Evolutionary conservation across 2,888 invertebrate genomes (phyloP), one percentile per base, ranked within the genome.

Genomic region (Idaea dimidiata): DNA sequence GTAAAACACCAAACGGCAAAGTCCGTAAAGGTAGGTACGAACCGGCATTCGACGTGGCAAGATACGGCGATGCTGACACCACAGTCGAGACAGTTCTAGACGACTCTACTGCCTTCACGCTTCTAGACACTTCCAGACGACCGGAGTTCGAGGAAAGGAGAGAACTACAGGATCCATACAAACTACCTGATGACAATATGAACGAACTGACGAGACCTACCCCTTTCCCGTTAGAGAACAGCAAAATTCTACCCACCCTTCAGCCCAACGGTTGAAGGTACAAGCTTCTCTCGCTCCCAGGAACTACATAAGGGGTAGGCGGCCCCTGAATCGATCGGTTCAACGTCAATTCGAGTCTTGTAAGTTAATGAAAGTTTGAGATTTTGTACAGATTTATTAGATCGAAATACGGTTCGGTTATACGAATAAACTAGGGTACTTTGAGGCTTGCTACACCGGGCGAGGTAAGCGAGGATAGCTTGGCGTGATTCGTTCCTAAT

Each of bases 161-260:
- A 14, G 43, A 32, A 53, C 16, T 64, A 64, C 17, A 72, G 63
- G 65, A 73, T 33, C 66, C 73, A 57, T 62, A 72, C 68, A 91
- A 91, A 69, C 83, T 91, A 5, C 91, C 90, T 0, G 91, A 92
- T 74, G 91, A 89, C 67, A 92, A 92, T 73, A 92, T 92, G 91
- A 92, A 92, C 80, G 88, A 91, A 62, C 71, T 88, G n/a, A 84
- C 83, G 1, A 73, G 84, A 60, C 80, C 82, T 63, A 70, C 77
- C 31, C 79, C 76, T 53, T 80, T 86, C 69, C 74, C 78, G 64
- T 67, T 81, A 63, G 89, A 87, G 79, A 83, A 84, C 84, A 87
- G 89, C 85, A 86, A 85, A 83, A 78, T 85, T 73, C 86, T 81
- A 63, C 90, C 89, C 73, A 89, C 89, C 65, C 83, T 91, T 0